Percentiles rank a stretch among this genome's conserved stretches.
Conservation (phyloP, 2,888 invertebrate species). For the Cactoblastis cactorum region DNA sequence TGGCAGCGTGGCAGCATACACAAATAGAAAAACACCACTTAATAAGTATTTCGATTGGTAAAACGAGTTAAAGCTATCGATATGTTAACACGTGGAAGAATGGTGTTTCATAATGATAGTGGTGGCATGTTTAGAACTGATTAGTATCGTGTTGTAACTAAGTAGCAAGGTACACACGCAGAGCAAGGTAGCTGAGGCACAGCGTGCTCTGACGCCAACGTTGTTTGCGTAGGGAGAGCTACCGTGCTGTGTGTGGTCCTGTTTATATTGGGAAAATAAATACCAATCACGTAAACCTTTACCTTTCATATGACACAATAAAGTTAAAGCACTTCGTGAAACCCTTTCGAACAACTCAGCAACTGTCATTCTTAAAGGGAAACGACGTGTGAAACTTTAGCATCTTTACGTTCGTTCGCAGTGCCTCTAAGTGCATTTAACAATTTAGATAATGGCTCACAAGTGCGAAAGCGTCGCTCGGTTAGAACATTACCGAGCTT, state of each 20-base stretch:
- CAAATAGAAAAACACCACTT: slow-evolving; percentile 34
- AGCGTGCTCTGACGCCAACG: slow-evolving; percentile 47
- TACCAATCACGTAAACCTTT: slow-evolving; percentile 15
- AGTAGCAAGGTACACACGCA: slow-evolving; percentile 54
- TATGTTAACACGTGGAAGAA: slow-evolving; percentile 64
- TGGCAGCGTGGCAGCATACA: slow-evolving; percentile 20
- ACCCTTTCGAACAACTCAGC: slow-evolving; percentile 27
- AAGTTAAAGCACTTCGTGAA: slow-evolving; percentile 15
- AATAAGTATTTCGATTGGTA: slow-evolving; percentile 42
- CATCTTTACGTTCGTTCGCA: slow-evolving; percentile 39
- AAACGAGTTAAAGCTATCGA: slow-evolving; percentile 57
- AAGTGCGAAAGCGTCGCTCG: slow-evolving; percentile 48
- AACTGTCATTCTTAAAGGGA: slow-evolving; percentile 33
- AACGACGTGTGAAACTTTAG: slow-evolving; percentile 42
- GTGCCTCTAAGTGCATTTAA: slow-evolving; percentile 58
- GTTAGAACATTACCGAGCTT: slow-evolving; percentile 47
- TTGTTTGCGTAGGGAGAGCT: slow-evolving; percentile 62
- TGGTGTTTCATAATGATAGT: slow-evolving; percentile 65
- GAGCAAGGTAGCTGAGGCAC: slow-evolving; percentile 43
- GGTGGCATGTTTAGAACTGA: slow-evolving; percentile 63
- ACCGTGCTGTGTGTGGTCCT: slow-evolving; percentile 66
- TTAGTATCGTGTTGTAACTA: slow-evolving; percentile 58
- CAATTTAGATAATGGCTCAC: slow-evolving; percentile 64
- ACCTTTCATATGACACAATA: slow-evolving; percentile 18
- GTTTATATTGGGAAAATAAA: slow-evolving; percentile 29